phyloP scores from a whole-genome alignment of 2,113 vertebrate genomes.

The Pterophyllum scalare region DNA sequence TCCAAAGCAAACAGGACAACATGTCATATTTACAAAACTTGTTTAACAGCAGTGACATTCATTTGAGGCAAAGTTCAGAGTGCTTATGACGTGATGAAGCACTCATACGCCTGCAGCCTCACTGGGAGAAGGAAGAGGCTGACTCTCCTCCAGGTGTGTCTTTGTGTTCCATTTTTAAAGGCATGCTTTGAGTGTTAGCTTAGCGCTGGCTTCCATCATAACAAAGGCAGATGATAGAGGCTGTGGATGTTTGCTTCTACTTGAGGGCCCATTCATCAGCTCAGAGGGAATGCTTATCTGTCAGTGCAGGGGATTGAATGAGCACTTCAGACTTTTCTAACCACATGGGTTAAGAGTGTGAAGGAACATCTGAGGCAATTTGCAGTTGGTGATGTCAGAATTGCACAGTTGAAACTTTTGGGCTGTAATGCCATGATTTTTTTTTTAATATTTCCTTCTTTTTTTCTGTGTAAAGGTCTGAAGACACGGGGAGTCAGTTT shows the following conservation, averaged over 20 bases:
- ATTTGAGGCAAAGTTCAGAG: slow-evolving; percentile 10
- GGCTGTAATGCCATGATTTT: slow-evolving; percentile 1
- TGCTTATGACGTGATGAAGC: background rate
- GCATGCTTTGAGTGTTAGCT: slow-evolving; percentile 6
- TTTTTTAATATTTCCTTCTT: background rate
- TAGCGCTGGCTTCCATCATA: background rate
- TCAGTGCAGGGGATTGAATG: slow-evolving; percentile 9
- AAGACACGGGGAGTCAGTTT: slow-evolving; percentile 60
- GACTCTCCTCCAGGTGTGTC: slow-evolving; percentile 21
- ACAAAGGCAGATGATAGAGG: slow-evolving; percentile 28
- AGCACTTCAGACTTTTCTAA: background rate
- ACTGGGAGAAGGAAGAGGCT: slow-evolving; percentile 23
- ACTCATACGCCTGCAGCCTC: background rate
- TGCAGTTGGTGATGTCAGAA: slow-evolving; percentile 7
- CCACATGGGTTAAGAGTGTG: background rate
- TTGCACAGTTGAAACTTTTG: slow-evolving; percentile 30
- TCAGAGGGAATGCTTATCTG: slow-evolving; percentile 25
- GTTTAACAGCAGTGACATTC: background rate
- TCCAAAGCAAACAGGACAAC: slow-evolving; percentile 5
- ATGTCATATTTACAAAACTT: slow-evolving; percentile 22
- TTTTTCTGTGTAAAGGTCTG: slow-evolving; percentile 15
- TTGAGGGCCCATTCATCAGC: slow-evolving; percentile 23
- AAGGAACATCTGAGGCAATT: slow-evolving; percentile 1
- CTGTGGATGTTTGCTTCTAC: slow-evolving; percentile 1
- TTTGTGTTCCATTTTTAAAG: slow-evolving; percentile 11